A percentile compares a stretch with the other conserved stretches of the same genome.
phyloP scores from a whole-genome alignment of 2,888 invertebrate species.

The Anoncus sp. region DNA sequence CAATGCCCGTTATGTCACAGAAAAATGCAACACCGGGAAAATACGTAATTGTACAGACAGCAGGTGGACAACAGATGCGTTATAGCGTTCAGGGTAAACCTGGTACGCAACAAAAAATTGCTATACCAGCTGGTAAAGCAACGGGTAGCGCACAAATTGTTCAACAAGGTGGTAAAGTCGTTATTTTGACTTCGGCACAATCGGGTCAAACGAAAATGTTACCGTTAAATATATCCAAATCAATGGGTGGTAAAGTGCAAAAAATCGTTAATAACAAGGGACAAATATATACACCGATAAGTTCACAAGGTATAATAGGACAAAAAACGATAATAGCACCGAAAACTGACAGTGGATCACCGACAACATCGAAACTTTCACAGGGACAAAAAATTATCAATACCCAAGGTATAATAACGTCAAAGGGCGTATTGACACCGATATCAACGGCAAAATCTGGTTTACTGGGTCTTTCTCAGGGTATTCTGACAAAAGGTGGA shows the following conservation, averaged over 20 bases:
- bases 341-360: constrained; percentile 80
- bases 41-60: constrained; percentile 80
- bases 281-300: constrained; percentile 82
- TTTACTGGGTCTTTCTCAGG: constrained; percentile 72
- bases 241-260: constrained; percentile 83
- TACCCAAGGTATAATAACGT: constrained; percentile 78
- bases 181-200: constrained; percentile 79
- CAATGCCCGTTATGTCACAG: constrained; percentile 71
- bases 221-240: constrained; percentile 80
- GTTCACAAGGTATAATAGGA: constrained; percentile 68
- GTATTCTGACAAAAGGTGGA: constrained; percentile 75
- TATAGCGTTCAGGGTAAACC: constrained; percentile 77
- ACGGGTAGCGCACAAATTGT: constrained; percentile 78
- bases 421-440: constrained; percentile 82
- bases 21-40: constrained; percentile 76
- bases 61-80: constrained; percentile 77
- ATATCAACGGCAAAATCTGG: constrained; percentile 77
- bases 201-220: constrained; percentile 77
- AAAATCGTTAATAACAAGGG: constrained; percentile 86
- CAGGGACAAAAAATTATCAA: constrained; percentile 81
- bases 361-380: constrained; percentile 81
- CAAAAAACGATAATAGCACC: constrained; percentile 74
- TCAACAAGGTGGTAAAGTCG: constrained; percentile 80
- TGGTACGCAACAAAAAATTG: constrained; percentile 74
- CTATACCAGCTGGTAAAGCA: constrained; percentile 73